These are phyloP conservation scores for Halichoeres trimaculatus DNA, from an alignment of 2,113 vertebrate species.

Conservation along the genomic window DNA sequence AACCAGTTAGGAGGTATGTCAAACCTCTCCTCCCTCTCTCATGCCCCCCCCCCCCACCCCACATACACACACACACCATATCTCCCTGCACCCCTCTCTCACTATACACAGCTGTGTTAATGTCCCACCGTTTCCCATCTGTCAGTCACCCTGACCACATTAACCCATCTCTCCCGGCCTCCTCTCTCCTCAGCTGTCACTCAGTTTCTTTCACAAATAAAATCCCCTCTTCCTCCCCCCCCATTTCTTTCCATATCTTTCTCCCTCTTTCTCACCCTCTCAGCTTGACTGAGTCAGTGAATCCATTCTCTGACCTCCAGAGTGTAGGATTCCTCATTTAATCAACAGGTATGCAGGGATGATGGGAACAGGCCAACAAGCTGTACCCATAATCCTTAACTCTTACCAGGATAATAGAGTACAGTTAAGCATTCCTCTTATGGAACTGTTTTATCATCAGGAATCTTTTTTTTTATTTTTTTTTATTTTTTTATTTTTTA, in stretches of 20 bases:
- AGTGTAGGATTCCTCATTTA: conserved; percentile 68
- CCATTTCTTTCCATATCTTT: conserved; percentile 41
- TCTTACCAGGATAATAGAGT: conserved; percentile 58
- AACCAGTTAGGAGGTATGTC: conserved; percentile 73
- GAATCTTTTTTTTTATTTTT: background rate
- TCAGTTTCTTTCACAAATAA: background rate
- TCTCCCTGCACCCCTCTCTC: background rate
- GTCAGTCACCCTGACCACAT: conserved; percentile 60
- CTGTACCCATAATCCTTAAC: conserved; percentile 56
- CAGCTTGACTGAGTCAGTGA: conserved; percentile 51
- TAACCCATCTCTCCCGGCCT: conserved; percentile 29
- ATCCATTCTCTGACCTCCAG: conserved; percentile 46
- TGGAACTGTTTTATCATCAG: conserved; percentile 13
- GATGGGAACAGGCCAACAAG: conserved; percentile 69
- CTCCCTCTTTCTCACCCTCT: conserved; percentile 45
- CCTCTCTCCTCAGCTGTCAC: background rate
- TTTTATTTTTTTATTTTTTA: background rate
- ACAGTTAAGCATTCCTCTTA: conserved; percentile 21
- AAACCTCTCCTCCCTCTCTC: conserved; percentile 27
- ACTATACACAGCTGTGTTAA: conserved; percentile 45
- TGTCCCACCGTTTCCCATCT: conserved; percentile 63
- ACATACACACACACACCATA: background rate
- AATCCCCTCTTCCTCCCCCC: background rate
- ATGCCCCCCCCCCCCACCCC: too few species aligned
- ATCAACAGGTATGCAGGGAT: conserved; percentile 74